Conservation (phyloP, 2,888 invertebrate genomes). For the Augochlorella aurata region DNA sequence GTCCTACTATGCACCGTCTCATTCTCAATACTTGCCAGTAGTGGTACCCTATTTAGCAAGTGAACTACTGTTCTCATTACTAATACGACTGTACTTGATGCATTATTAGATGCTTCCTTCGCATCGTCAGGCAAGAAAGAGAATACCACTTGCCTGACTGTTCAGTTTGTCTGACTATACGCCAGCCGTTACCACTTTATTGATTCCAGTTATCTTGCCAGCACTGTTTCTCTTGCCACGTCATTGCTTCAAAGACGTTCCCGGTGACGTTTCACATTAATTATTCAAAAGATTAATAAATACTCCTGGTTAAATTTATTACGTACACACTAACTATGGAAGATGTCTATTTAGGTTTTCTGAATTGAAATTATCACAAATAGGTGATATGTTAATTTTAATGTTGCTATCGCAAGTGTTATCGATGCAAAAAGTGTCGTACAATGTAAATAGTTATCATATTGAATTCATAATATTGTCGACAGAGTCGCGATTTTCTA, state of each 20-base stretch:
- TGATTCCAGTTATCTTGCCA: not conserved
- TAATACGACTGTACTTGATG: not conserved
- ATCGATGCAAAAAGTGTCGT: too few relatives aligned
- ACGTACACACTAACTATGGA: too few relatives aligned
- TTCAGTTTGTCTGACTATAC: slow-evolving; percentile 9
- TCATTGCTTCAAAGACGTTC: not conserved
- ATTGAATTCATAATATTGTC: too few relatives aligned
- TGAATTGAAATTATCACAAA: too few relatives aligned
- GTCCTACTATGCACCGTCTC: not conserved
- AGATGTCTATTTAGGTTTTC: too few relatives aligned
- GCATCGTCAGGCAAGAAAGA: not conserved
- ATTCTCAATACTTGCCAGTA: not conserved
- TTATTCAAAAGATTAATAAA: too few relatives aligned
- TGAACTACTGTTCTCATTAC: not conserved
- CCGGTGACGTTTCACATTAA: not conserved
- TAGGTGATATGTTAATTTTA: too few relatives aligned
- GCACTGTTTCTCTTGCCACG: too few relatives aligned
- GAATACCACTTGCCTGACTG: not conserved
- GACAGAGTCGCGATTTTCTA: too few relatives aligned
- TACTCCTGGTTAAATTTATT: too few relatives aligned
- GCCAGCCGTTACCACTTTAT: not conserved
- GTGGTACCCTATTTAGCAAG: not conserved
- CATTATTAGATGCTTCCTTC: not conserved
- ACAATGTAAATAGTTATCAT: too few relatives aligned
- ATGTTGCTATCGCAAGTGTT: too few relatives aligned